These are phyloP conservation scores for Gymnocypris eckloni DNA, from an alignment of 2,797 vertebrate genomes.

Conservation along the genomic window DNA sequence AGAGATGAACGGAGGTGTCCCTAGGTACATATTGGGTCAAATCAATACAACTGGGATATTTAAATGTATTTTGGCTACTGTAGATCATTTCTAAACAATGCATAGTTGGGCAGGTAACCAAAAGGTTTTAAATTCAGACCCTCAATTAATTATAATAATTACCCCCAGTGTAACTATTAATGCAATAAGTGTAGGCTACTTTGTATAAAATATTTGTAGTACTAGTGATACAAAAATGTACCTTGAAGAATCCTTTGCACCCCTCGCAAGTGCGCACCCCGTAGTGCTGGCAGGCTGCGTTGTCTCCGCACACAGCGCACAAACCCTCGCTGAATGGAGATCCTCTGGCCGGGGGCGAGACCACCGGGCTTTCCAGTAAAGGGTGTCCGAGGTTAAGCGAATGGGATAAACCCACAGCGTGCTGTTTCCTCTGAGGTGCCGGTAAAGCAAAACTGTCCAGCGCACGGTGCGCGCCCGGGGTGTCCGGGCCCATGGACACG, in stretches of 20 bases:
- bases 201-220: background rate
- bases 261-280: constrained; percentile 95
- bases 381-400: constrained; percentile 88
- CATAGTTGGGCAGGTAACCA: background rate
- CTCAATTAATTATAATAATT: background rate
- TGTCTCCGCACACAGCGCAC: constrained; percentile 96
- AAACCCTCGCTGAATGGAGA: constrained; percentile 88
- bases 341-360: constrained; percentile 81
- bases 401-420: constrained; percentile 83
- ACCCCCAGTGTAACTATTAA: background rate
- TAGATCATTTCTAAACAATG: constrained; percentile 28
- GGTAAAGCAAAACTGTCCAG: constrained; percentile 84
- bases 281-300: constrained; percentile 96
- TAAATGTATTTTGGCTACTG: constrained; percentile 5
- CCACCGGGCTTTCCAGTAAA: constrained; percentile 86
- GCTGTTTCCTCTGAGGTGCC: constrained; percentile 83
- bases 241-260: constrained; percentile 98
- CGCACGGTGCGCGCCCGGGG: constrained; percentile 79
- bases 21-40: constrained; percentile 55
- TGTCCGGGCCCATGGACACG: constrained; percentile 85
- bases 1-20: constrained; percentile 69
- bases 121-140: background rate
- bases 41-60: constrained; percentile 51
- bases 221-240: constrained; percentile 43
- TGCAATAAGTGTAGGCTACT: background rate